These are phyloP conservation scores for Myrmecophaga tridactyla DNA, from an alignment of 2,113 vertebrate genomes.

Conservation along the genomic window DNA sequence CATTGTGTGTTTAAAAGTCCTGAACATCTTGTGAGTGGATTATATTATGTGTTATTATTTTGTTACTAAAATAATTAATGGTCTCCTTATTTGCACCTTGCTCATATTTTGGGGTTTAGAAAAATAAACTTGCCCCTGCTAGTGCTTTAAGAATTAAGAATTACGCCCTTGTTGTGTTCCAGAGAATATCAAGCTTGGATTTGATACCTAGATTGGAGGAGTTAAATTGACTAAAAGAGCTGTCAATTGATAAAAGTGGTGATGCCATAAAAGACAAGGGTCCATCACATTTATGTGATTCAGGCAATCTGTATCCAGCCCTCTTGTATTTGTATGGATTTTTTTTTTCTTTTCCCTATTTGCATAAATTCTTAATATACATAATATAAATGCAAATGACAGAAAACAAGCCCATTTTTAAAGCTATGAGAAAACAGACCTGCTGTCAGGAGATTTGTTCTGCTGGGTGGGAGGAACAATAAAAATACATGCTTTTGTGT, in stretches of 20 bases:
- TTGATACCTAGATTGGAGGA: neutral
- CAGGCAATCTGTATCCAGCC: neutral
- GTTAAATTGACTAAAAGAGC: neutral
- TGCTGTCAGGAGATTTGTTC: neutral
- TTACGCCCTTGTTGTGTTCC: neutral
- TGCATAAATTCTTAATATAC: neutral
- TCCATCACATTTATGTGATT: neutral
- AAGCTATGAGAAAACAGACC: constrained; percentile 5
- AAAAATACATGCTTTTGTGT: constrained; percentile 61
- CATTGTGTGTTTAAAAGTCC: neutral
- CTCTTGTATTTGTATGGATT: neutral
- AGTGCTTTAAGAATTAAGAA: neutral
- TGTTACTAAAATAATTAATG: neutral
- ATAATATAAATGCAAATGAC: constrained; percentile 46
- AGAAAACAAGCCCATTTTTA: constrained; percentile 41
- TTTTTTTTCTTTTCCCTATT: constrained; percentile 29
- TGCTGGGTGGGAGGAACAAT: neutral
- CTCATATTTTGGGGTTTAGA: neutral
- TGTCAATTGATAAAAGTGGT: neutral
- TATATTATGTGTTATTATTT: neutral
- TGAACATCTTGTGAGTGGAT: neutral
- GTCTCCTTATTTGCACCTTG: neutral
- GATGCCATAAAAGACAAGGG: neutral
- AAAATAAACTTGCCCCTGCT: neutral
- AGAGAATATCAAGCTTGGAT: neutral